phyloP scores from a whole-genome alignment of 2,797 vertebrate genomes.

The Pangasius krempfi region DNA sequence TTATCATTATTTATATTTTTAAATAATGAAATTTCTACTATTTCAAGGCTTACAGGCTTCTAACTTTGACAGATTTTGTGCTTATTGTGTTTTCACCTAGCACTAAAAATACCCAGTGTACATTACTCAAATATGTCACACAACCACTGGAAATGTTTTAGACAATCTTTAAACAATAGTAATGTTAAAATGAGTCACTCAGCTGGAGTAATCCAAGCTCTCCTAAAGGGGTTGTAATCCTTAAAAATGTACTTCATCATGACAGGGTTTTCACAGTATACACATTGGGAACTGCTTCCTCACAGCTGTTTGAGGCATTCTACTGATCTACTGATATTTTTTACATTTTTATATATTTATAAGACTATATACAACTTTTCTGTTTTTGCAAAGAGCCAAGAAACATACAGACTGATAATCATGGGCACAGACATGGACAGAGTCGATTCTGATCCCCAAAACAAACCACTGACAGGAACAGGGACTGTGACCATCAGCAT shows the following conservation, averaged over 20 bases:
- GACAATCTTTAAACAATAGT: neutral
- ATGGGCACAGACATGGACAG: slow-evolving; percentile 79
- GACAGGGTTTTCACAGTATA: neutral
- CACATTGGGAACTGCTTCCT: neutral
- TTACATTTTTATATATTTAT: neutral
- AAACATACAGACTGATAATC: slow-evolving; percentile 79
- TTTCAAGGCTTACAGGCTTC: neutral
- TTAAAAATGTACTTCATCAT: neutral
- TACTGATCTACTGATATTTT: neutral
- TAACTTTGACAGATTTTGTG: neutral
- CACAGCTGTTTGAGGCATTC: neutral
- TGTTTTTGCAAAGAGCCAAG: slow-evolving; percentile 64
- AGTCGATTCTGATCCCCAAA: rapidly evolving
- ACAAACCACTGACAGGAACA: slow-evolving; percentile 47
- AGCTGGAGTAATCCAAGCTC: neutral
- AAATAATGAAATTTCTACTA: neutral
- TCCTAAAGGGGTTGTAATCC: no score
- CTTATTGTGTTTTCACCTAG: neutral
- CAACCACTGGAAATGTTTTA: neutral
- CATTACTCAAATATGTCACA: neutral
- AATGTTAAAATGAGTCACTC: neutral
- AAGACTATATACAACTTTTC: no score
- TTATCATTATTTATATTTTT: neutral
- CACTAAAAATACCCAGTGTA: neutral
- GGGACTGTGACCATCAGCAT: slow-evolving; percentile 78